A percentile compares a stretch with the other conserved stretches of the same genome.
Evolutionary conservation across 2,888 invertebrate species (phyloP).

Genomic region (Ochropleura plecta): DNA sequence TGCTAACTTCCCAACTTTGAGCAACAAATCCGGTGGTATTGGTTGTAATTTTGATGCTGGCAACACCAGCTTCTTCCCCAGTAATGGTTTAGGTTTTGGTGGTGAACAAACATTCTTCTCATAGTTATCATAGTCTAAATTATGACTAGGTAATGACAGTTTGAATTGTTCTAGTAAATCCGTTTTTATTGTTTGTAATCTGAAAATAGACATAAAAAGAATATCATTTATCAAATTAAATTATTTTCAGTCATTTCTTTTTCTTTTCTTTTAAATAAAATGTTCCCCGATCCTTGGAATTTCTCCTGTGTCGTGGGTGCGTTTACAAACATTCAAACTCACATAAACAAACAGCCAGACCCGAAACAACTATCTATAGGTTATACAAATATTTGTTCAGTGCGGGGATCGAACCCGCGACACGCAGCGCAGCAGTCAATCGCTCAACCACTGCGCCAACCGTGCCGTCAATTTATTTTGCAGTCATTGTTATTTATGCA

Average conservation of each 20-base stretch:
- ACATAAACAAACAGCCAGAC: no score
- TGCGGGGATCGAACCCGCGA: no score
- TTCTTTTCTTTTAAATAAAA: no score
- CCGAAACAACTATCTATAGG: no score
- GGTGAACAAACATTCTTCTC: slow-evolving; percentile 26
- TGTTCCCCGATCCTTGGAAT: no score
- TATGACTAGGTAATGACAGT: slow-evolving; percentile 64
- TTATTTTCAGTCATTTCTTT: neutral
- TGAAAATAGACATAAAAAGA: slow-evolving; percentile 65
- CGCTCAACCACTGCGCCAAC: no score
- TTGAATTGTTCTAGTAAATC: slow-evolving; percentile 73
- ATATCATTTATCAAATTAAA: neutral
- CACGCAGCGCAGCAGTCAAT: no score
- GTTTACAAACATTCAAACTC: no score
- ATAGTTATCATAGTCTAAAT: slow-evolving; percentile 71
- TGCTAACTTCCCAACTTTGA: slow-evolving; percentile 73
- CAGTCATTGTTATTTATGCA: no score
- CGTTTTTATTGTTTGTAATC: slow-evolving; percentile 74
- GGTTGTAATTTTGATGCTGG: slow-evolving; percentile 86
- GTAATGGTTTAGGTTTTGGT: neutral
- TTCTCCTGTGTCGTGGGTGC: no score
- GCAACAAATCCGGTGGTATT: slow-evolving; percentile 80
- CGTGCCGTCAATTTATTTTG: no score
- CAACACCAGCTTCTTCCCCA: slow-evolving; percentile 75
- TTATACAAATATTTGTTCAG: no score